These are phyloP conservation scores for Platysternon megacephalum DNA, from an alignment of 2,113 vertebrate genomes.

Conservation along the genomic window DNA sequence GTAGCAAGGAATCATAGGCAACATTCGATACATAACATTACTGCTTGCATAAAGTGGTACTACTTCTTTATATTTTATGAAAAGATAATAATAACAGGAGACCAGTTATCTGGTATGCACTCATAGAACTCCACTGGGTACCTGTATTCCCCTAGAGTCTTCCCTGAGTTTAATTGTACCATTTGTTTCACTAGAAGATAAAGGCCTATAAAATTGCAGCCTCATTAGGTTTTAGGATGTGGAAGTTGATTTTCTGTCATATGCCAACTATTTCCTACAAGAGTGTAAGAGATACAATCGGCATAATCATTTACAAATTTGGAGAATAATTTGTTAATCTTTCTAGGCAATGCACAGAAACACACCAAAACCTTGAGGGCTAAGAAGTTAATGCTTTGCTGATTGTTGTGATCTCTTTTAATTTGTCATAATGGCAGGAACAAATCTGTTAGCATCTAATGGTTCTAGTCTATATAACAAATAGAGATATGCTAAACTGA, in stretches of 20 bases:
- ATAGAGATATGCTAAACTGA: neutral
- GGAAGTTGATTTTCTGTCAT: constrained; percentile 19
- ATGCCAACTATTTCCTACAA: neutral
- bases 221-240: constrained; percentile 29
- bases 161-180: neutral
- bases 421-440: constrained; percentile 43
- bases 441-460: neutral
- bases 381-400: constrained; percentile 27
- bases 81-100: neutral
- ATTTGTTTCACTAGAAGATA: constrained; percentile 35
- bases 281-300: neutral
- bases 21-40: neutral
- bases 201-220: constrained; percentile 27
- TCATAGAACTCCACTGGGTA: neutral
- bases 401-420: constrained; percentile 7
- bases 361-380: neutral
- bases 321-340: constrained; percentile 25
- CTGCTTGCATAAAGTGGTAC: neutral
- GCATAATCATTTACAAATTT: constrained; percentile 22
- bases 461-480: neutral
- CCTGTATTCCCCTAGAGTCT: neutral
- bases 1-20: neutral
- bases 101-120: neutral
- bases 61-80: neutral
- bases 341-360: constrained; percentile 28